A percentile compares a stretch with the other conserved stretches of the same genome.
These are phyloP conservation scores for Drosophila miranda DNA, from an alignment of 1,140 invertebrate species.

Conservation along the genomic window DNA sequence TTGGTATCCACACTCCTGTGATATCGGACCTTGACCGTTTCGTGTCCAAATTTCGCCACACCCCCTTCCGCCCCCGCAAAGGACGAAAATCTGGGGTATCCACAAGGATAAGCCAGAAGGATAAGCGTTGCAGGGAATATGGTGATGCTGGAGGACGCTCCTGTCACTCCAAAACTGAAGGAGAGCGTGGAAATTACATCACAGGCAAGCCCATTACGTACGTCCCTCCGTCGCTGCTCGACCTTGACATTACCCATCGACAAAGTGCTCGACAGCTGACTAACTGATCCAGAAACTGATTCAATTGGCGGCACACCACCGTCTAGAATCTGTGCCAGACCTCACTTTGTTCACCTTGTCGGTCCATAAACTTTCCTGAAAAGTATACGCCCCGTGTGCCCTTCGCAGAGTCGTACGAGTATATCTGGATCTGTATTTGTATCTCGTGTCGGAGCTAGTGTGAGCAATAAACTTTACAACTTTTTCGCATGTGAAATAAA, in stretches of 20 bases:
- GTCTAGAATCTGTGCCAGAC: background rate
- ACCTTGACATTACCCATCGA: conserved; percentile 38
- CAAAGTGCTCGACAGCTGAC: conserved; percentile 20
- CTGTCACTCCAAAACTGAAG: too few relatives aligned
- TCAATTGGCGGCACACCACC: conserved; percentile 27
- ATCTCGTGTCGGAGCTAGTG: background rate
- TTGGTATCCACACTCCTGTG: too few relatives aligned
- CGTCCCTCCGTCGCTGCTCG: conserved; percentile 9
- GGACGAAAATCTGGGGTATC: too few relatives aligned
- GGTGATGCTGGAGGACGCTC: too few relatives aligned
- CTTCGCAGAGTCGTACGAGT: background rate
- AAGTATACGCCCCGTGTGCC: conserved; percentile 39
- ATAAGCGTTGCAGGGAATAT: conserved; percentile 4
- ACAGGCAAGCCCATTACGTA: too few relatives aligned
- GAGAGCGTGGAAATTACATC: too few relatives aligned
- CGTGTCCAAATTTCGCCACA: too few relatives aligned
- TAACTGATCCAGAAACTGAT: conserved; percentile 18
- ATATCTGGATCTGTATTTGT: too few relatives aligned
- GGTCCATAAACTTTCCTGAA: conserved; percentile 9
- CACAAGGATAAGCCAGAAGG: too few relatives aligned
- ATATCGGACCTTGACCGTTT: too few relatives aligned
- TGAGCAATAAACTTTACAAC: conserved; percentile 64
- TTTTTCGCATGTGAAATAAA: conserved; percentile 77
- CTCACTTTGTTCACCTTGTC: conserved; percentile 4
- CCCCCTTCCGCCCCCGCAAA: too few relatives aligned